Evolutionary conservation across 2,113 vertebrate genomes (phyloP), one percentile per base, ranked within the genome.

Genomic region (Platichthys flesus): DNA sequence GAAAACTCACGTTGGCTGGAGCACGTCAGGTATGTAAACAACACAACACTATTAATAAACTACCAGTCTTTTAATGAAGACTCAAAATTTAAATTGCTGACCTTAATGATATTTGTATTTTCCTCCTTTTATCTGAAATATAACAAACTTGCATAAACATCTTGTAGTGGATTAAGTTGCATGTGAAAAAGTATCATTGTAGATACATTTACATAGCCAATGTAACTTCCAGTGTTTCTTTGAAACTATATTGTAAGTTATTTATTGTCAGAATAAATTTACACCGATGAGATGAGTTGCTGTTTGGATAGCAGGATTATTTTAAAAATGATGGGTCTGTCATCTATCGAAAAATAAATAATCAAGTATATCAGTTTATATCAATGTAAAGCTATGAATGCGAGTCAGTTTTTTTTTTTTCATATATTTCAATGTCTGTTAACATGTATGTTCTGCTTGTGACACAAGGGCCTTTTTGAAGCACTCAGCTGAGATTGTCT

Each of bases 1-100:
- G 98, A 99, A 74, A 97, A 88, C 87, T 96, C 97, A 20, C 95
- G 80, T 62, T 99, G 98, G 98, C 90, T 99, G 49, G 97, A 99
- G 76, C 96, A 96, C 9, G 85, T 98, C 74, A 97, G 98, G 98
- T 99, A 92, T 74, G 80, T 79, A 64, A 69, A 28, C 58, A 67
- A 42, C 58, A 56, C 49, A 18, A 16, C 13, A 10, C 20, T 20
- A 2, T 31, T 31, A 7, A 31, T 31, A 8, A 31, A 31, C 31
- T n/a, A 21, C 45, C 15, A 21, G 9, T 57, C 57, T 55, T 28
- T 69, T 52, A 59, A 35, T 52, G 3, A 58, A 75, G 3, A 55
- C 3, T 4, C 16, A n/a, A 71, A 45, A 20, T 59, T 54, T 7
- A 58, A 66, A 57, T 42, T 42, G 16, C 37, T n/a, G 20, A 1